These are phyloP conservation scores for Sinocyclocheilus anophthalmus DNA, from an alignment of 2,113 vertebrate genomes.

Conservation along the genomic window DNA sequence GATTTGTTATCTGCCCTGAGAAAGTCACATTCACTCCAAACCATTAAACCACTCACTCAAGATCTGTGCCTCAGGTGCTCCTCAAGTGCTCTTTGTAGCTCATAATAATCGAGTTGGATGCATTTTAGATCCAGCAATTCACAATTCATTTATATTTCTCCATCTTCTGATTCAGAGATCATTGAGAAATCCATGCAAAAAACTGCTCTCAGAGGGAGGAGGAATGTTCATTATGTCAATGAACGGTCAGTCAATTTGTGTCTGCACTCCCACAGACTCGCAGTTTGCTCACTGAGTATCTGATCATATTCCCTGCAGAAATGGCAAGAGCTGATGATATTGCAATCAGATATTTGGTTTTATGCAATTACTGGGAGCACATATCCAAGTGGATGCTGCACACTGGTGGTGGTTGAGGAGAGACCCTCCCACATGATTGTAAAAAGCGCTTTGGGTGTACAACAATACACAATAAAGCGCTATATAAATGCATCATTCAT, in stretches of 20 bases:
- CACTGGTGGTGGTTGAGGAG: too few species aligned
- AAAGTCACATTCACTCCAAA: slow-evolving; percentile 54
- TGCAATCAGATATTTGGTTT: neutral
- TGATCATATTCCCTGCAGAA: neutral
- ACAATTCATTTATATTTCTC: neutral
- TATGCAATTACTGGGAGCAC: neutral
- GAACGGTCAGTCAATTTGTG: neutral
- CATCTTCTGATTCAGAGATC: neutral
- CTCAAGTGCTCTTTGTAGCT: too few species aligned
- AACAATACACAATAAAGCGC: too few species aligned
- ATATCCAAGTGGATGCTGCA: neutral
- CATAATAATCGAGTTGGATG: neutral
- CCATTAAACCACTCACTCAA: neutral
- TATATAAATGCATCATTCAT: too few species aligned
- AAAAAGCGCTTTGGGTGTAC: too few species aligned
- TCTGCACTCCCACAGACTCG: neutral
- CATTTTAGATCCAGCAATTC: too few species aligned
- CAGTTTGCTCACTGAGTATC: neutral
- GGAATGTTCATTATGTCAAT: neutral
- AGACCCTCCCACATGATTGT: too few species aligned
- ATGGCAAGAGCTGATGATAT: neutral
- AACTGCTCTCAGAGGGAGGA: neutral
- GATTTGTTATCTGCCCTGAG: slow-evolving; percentile 61
- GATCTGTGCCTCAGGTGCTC: too few species aligned
- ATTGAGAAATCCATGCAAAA: neutral